A percentile compares a stretch with the other conserved stretches of the same genome.
These are phyloP conservation scores for Melinopterus prodromus DNA, from an alignment of 2,888 invertebrate species.

Conservation along the genomic window DNA sequence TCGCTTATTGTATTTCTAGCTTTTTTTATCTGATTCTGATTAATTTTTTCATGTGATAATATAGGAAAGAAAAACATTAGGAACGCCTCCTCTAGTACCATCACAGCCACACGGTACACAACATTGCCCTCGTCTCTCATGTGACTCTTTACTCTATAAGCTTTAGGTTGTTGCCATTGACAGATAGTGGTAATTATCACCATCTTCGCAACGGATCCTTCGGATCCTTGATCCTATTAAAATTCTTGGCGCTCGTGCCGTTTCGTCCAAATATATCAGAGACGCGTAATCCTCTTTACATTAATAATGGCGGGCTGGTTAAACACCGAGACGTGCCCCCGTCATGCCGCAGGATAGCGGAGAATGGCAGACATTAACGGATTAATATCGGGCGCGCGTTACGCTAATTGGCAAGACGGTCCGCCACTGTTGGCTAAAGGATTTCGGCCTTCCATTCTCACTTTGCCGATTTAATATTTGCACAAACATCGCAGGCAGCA, in stretches of 20 bases:
- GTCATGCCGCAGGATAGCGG: slow-evolving; percentile 18
- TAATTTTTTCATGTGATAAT: no score
- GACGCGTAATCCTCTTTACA: slow-evolving; percentile 52
- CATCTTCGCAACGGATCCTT: slow-evolving; percentile 1
- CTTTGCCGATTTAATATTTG: slow-evolving; percentile 31
- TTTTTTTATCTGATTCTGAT: no score
- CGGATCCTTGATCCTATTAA: slow-evolving; percentile 6
- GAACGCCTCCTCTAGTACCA: no score
- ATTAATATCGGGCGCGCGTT: slow-evolving; percentile 47
- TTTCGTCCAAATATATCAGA: slow-evolving; percentile 45
- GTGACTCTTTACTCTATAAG: background rate
- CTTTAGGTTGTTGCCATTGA: background rate
- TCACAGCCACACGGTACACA: background rate
- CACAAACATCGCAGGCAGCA: slow-evolving; percentile 17
- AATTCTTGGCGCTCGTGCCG: background rate
- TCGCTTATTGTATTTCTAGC: no score
- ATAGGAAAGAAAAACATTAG: no score
- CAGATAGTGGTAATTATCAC: slow-evolving; percentile 9
- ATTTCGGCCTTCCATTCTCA: background rate
- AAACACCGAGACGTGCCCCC: slow-evolving; percentile 50
- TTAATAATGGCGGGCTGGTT: slow-evolving; percentile 52
- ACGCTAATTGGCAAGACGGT: slow-evolving; percentile 46
- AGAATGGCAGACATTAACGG: slow-evolving; percentile 47
- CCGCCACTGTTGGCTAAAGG: slow-evolving; percentile 13
- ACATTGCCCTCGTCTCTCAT: background rate